Percentiles rank a stretch among this genome's conserved stretches.
Evolutionary conservation across 2,888 invertebrate genomes (phyloP).

Genomic region (Acrobasis repandana): DNA sequence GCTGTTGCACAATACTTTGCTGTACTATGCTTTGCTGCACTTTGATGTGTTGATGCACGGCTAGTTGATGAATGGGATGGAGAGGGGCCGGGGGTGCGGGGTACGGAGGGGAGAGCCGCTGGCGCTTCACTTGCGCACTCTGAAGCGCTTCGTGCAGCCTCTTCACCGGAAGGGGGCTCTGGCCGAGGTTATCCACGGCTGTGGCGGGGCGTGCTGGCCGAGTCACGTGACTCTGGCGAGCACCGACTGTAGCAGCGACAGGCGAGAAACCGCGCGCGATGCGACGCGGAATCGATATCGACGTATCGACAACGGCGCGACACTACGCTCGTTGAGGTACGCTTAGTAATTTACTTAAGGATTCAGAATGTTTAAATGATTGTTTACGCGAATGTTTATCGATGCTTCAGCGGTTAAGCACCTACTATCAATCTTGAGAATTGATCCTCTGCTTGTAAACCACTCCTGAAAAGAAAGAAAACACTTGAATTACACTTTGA

Average conservation of each 20-base stretch:
- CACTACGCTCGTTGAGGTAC: slow-evolving; percentile 54
- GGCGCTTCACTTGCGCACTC: slow-evolving; percentile 84
- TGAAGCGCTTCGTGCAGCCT: slow-evolving; percentile 84
- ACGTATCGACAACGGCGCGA: slow-evolving; percentile 60
- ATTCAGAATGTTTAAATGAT: slow-evolving; percentile 47
- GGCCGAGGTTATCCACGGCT: slow-evolving; percentile 83
- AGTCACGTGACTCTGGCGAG: slow-evolving; percentile 81
- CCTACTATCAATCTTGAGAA: slow-evolving; percentile 63
- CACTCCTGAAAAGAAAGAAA: slow-evolving; percentile 71
- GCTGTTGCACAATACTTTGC: slow-evolving; percentile 78
- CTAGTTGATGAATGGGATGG: slow-evolving; percentile 74
- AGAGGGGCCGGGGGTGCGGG: slow-evolving; percentile 76
- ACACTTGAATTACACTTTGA: slow-evolving; percentile 25
- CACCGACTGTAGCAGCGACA: slow-evolving; percentile 75
- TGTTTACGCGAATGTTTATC: slow-evolving; percentile 53
- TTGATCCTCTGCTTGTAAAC: slow-evolving; percentile 66
- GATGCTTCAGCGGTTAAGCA: slow-evolving; percentile 58
- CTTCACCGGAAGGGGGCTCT: slow-evolving; percentile 82
- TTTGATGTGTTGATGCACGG: slow-evolving; percentile 77
- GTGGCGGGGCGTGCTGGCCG: slow-evolving; percentile 80
- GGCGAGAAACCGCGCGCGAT: slow-evolving; percentile 68
- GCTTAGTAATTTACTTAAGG: slow-evolving; percentile 54
- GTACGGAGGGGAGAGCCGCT: slow-evolving; percentile 84
- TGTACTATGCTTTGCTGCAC: slow-evolving; percentile 78
- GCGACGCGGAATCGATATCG: slow-evolving; percentile 66